Evolutionary conservation across 2,113 vertebrate genomes (phyloP), one percentile per base, ranked within the genome.

Genomic region (Hippoglossus stenolepis): DNA sequence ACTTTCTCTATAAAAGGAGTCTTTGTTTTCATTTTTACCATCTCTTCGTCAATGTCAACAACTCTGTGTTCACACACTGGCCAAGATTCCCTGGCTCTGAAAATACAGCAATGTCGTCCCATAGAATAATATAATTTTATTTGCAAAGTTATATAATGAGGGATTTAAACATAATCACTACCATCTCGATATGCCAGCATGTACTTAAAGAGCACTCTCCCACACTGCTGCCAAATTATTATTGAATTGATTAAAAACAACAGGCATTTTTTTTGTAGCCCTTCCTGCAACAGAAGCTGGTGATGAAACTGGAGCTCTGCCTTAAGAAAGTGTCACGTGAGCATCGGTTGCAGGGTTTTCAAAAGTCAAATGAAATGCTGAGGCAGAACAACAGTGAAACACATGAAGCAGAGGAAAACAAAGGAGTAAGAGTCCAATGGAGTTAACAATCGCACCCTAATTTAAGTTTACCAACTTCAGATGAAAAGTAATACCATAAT

Each of bases 1-100:
- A 76, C 70, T 17, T 3, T 64, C 59, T 67, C 12, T 65, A 60
- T 73, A 74, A 87, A 83, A 83, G 63, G 73, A 76, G 70, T 65
- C 84, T 89, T 91, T 91, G 88, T 88, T 82, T 89, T 75, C 70
- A 66, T 77, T 79, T 58, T 83, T 49, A 77, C 51, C 72, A 77
- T 82, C 62, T 75, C 74, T 77, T 71, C 74, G 78, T 75, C 62
- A 20, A 20, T 20, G 35, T 57, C 35, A 35, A 43, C 17, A 14
- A 56, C 66, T 63, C 65, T 63, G 49, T 77, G 62, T 43, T 85
- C 65, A 75, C 56, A 66, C 76, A 79, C 54, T 66, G 26, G 18
- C 45, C 57, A 59, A 65, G 75, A 78, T 21, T 77, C 64, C 40
- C 31, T 73, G 69, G 61, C 70, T 75, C 64, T 64, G 66, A 77